These are phyloP conservation scores for Microtus pennsylvanicus DNA, from an alignment of 2,113 vertebrate genomes.

Conservation along the genomic window DNA sequence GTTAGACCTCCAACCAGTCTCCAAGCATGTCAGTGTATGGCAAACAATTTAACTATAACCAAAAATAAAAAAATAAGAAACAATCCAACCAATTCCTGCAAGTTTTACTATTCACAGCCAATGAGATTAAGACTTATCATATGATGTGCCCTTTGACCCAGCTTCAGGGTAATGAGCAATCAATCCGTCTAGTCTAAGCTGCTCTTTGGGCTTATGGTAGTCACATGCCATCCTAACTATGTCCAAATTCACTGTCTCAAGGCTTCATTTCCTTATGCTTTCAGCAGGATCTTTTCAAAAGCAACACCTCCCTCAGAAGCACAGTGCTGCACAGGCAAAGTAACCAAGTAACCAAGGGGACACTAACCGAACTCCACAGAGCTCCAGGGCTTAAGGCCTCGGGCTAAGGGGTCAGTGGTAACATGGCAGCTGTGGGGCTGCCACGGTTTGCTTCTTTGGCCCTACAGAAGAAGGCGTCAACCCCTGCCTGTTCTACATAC, in stretches of 20 bases:
- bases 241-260: not conserved
- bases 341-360: not conserved
- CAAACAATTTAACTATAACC: not conserved
- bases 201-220: not conserved
- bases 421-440: not conserved
- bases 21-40: not conserved
- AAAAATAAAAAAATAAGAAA: not conserved
- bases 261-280: not conserved
- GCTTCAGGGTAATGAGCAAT: not conserved
- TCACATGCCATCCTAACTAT: not conserved
- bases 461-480: too few relatives aligned
- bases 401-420: accelerated
- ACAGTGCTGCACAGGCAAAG: not conserved
- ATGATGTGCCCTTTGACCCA: not conserved
- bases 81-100: not conserved
- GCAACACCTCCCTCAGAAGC: not conserved
- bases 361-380: not conserved
- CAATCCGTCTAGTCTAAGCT: too few relatives aligned
- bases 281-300: not conserved
- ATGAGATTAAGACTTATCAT: not conserved
- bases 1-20: not conserved
- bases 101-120: not conserved
- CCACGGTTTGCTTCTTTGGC: too few relatives aligned
- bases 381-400: not conserved
- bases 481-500: not conserved